These are phyloP conservation scores for Mesorhabditis belari DNA, from an alignment of 2,888 invertebrate genomes.

Conservation along the genomic window DNA sequence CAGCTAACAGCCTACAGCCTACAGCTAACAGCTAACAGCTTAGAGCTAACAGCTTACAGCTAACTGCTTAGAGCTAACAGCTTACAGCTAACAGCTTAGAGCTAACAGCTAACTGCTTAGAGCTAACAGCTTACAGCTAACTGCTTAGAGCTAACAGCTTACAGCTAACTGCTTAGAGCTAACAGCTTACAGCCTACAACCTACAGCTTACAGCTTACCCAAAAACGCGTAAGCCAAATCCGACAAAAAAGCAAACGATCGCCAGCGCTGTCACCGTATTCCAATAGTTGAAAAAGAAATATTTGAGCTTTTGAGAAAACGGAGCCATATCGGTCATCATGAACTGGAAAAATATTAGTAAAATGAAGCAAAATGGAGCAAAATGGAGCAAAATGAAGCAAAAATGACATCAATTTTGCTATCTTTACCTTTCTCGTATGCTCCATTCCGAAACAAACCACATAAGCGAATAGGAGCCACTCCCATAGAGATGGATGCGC, in stretches of 20 bases:
- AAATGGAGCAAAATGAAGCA: not conserved
- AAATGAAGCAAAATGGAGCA: constrained; percentile 24
- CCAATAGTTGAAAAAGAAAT: constrained; percentile 53
- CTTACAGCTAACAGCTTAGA: too few species aligned
- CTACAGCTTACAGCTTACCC: constrained; percentile 13
- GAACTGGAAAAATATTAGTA: constrained; percentile 40
- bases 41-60: too few species aligned
- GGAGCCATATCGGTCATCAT: constrained; percentile 55
- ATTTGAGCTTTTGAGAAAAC: constrained; percentile 52
- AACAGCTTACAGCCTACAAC: too few species aligned
- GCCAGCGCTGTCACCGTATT: constrained; percentile 55
- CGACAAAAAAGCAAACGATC: constrained; percentile 43
- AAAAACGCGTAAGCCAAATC: constrained; percentile 24
- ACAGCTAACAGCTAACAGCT: too few species aligned
- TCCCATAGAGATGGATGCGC: constrained; percentile 31
- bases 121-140: too few species aligned
- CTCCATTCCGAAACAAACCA: constrained; percentile 45
- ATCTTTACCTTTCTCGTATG: constrained; percentile 41
- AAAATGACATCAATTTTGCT: too few species aligned
- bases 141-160: too few species aligned
- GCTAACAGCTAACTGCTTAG: too few species aligned
- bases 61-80: too few species aligned
- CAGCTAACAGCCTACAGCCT: too few species aligned
- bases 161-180: too few species aligned
- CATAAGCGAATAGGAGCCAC: constrained; percentile 47